Base-by-base conservation (phyloP, 2,888 invertebrate species). In the Saturnia japonica region DNA sequence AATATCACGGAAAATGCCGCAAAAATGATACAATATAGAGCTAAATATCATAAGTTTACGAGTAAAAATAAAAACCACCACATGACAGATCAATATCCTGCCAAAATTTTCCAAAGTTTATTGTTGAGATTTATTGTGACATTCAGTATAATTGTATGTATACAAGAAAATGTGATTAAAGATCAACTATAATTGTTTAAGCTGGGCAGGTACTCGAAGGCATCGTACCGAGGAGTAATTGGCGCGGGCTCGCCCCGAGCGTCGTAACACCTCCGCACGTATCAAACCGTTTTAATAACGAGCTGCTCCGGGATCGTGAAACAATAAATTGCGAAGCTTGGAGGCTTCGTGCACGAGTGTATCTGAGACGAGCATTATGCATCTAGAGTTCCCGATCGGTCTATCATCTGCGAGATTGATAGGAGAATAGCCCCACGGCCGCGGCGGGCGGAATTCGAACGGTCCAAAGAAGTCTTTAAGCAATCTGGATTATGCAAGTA, bases 271-370 rank as follows among this genome's bases (percentile, higher is more conserved):
- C 94, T 94, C 89, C 85, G 82, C 88, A 91, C 91, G 91, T 91
- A 93, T 91, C 93, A 91, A 91, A 93, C 93, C 91, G 93, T 93
- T 94, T 94, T 94, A 94, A 94, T 94, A 94, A 94, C 93, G 93
- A 94, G 91, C 91, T 87, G 80, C 88, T 85, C 86, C 85, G 90
- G 91, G 91, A 94, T 94, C 94, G 93, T 94, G 94, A 93, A 94
- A 94, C 94, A 93, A 94, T 94, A 94, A 94, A 94, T 93, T 94
- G 93, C 93, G 86, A 93, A 89, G 91, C 94, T 94, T 87, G 88
- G 88, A 94, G 94, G 94, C 93, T 93, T 94, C 94, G 94, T 94
- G 94, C 91, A 78, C 85, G 87, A 93, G 93, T 93, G 91, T 91
- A 94, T 94, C 93, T 91, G 88, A 85, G 82, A 81, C 88, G 85